A percentile compares a stretch with the other conserved stretches of the same genome.
Conservation (phyloP, 1,140 invertebrate genomes). For the Calephelis nemesis region DNA sequence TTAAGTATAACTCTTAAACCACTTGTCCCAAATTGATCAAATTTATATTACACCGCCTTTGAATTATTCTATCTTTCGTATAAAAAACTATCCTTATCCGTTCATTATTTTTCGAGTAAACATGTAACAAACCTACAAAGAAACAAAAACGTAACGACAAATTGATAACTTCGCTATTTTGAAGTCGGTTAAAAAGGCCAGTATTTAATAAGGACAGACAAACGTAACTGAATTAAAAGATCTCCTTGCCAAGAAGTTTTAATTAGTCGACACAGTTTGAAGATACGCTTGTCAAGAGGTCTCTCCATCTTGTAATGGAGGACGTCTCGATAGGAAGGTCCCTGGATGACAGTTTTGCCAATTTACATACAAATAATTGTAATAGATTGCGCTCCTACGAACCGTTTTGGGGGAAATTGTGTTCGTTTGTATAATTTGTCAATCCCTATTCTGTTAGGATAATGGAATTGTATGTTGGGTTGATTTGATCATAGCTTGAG, state of each 20-base stretch:
- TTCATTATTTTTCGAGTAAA: too few relatives aligned
- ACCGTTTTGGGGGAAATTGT: constrained; percentile 40
- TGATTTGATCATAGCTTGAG: background rate
- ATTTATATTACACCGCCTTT: too few relatives aligned
- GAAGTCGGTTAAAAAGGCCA: too few relatives aligned
- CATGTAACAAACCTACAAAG: too few relatives aligned
- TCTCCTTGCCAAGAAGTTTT: background rate
- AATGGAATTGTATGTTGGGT: background rate
- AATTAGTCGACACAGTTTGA: constrained; percentile 7
- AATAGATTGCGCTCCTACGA: constrained; percentile 41
- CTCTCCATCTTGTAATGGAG: background rate
- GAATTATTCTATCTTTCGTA: too few relatives aligned
- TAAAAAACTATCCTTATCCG: too few relatives aligned
- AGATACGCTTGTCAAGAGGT: constrained; percentile 13
- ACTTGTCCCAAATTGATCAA: too few relatives aligned
- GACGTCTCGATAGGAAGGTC: constrained; percentile 16
- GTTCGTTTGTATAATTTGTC: constrained; percentile 45
- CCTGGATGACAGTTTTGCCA: constrained; percentile 28
- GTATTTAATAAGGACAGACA: background rate
- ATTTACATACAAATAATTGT: constrained; percentile 65
- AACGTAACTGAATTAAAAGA: background rate
- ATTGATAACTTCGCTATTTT: too few relatives aligned
- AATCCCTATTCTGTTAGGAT: constrained; percentile 35
- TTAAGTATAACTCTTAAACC: too few relatives aligned
- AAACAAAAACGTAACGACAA: too few relatives aligned